These are phyloP conservation scores for Cerceris rybyensis DNA, from an alignment of 2,888 invertebrate species.

Conservation along the genomic window DNA sequence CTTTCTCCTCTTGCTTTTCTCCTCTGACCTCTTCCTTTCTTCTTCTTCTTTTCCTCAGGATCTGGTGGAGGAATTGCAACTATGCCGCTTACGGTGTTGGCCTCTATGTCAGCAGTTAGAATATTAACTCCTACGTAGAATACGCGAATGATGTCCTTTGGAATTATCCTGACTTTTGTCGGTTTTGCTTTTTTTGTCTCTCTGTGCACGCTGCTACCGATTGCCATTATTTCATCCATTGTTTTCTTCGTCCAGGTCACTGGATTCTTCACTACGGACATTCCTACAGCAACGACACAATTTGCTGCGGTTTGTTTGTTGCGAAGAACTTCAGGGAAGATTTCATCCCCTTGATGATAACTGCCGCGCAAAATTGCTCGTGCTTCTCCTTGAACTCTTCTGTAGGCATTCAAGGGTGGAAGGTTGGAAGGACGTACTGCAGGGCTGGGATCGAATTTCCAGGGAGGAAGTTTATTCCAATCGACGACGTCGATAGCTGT, in stretches of 20 bases:
- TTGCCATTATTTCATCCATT: constrained; percentile 75
- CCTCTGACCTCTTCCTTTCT: constrained; percentile 48
- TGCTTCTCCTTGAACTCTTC: constrained; percentile 69
- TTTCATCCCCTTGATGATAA: constrained; percentile 72
- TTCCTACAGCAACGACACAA: constrained; percentile 74
- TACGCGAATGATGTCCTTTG: constrained; percentile 72
- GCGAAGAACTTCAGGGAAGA: constrained; percentile 71
- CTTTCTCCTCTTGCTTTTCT: constrained; percentile 15
- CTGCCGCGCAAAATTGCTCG: constrained; percentile 73
- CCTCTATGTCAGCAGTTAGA: constrained; percentile 72
- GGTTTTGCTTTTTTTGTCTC: constrained; percentile 65
- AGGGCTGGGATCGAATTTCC: constrained; percentile 74
- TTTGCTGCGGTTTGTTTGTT: constrained; percentile 74
- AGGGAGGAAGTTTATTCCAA: constrained; percentile 70
- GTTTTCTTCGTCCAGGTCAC: constrained; percentile 77
- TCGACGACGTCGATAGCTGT: constrained; percentile 73
- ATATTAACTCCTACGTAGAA: constrained; percentile 77
- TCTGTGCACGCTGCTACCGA: constrained; percentile 69
- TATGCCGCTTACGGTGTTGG: constrained; percentile 66
- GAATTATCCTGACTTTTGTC: constrained; percentile 57
- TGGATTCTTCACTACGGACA: constrained; percentile 76
- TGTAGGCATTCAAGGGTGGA: constrained; percentile 77
- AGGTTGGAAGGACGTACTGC: constrained; percentile 73
- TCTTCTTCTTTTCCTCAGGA: constrained; percentile 67
- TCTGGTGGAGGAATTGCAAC: constrained; percentile 69